These are phyloP conservation scores for Heterohyrax brucei DNA, from an alignment of 2,797 vertebrate genomes.

Conservation along the genomic window DNA sequence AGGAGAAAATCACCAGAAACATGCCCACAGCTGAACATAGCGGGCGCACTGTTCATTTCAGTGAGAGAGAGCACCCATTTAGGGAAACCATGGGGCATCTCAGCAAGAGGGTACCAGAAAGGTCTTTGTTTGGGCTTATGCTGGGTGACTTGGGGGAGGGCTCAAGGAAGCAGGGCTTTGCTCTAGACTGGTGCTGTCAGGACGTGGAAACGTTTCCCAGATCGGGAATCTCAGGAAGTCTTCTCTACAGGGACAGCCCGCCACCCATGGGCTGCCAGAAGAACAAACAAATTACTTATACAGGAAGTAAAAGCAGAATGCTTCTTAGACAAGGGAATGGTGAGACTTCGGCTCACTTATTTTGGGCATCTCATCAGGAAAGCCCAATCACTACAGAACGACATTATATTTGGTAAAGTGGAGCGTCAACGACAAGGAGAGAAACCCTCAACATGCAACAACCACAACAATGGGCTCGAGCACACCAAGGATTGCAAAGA, in stretches of 20 bases:
- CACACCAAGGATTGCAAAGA: no score
- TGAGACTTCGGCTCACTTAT: no score
- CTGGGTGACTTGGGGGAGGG: background rate
- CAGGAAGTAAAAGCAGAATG: no score
- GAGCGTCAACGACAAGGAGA: no score
- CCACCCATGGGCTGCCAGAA: no score
- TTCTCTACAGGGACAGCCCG: background rate
- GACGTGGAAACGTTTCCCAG: rapidly evolving
- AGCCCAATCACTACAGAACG: no score
- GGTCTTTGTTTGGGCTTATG: background rate
- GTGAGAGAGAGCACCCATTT: rapidly evolving
- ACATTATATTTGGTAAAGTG: no score
- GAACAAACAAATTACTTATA: no score
- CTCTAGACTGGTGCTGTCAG: background rate
- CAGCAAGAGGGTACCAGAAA: background rate
- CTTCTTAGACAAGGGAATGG: no score
- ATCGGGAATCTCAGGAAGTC: background rate
- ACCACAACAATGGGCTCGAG: no score
- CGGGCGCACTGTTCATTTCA: background rate
- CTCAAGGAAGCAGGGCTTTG: background rate
- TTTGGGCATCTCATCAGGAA: no score
- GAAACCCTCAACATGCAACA: no score
- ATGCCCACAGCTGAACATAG: background rate
- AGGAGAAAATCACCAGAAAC: background rate
- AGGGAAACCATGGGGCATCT: rapidly evolving